Evolutionary conservation across 2,113 vertebrate species (phyloP).

Genomic region (Daphoenositta chrysoptera): DNA sequence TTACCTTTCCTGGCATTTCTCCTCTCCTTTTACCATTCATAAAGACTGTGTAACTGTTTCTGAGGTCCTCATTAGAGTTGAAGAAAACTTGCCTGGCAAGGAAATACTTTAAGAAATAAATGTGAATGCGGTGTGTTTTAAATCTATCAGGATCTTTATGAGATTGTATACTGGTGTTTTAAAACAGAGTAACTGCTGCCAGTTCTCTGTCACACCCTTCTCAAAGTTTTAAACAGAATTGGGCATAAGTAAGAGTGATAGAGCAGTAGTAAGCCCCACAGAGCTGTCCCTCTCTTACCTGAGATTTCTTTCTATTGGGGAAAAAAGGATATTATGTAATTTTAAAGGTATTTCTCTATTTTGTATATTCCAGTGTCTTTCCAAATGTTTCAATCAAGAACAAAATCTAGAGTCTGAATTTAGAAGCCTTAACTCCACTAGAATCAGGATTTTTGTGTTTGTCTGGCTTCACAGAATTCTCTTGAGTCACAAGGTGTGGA

Average conservation of each 20-base stretch:
- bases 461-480: not conserved
- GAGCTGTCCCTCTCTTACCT: not conserved
- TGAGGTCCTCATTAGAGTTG: constrained; percentile 5
- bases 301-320: not conserved
- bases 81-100: not conserved
- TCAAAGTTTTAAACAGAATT: not conserved
- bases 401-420: not conserved
- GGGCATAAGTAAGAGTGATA: not conserved
- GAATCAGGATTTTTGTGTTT: not conserved
- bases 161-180: not conserved
- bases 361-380: not conserved
- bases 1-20: constrained; percentile 21
- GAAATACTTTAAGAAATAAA: not conserved
- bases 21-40: not conserved
- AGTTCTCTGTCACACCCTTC: not conserved
- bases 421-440: not conserved
- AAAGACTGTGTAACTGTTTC: not conserved
- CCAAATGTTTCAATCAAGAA: not conserved
- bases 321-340: not conserved
- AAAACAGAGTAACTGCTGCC: not conserved
- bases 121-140: not conserved
- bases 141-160: not conserved
- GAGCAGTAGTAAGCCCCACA: not conserved
- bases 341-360: not conserved
- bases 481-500: not conserved